phyloP scores from a whole-genome alignment of 2,888 invertebrate species.

The Xylophagus ater region DNA sequence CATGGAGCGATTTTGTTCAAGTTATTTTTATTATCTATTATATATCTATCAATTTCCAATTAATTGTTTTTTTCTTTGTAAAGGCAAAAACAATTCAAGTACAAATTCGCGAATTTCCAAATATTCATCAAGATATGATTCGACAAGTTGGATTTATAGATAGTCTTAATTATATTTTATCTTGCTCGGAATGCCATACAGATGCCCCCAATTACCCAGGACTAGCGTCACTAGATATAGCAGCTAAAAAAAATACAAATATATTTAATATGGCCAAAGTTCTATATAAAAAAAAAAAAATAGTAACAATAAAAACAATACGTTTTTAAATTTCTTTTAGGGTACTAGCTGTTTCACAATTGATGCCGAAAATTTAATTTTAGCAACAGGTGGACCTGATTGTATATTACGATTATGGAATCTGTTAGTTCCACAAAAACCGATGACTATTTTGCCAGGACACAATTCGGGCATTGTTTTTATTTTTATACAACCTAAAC shows the following conservation, averaged over 20 bases:
- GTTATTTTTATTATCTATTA: constrained; percentile 24
- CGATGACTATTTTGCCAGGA: constrained; percentile 51
- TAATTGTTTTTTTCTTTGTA: not conserved
- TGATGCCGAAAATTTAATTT: constrained; percentile 46
- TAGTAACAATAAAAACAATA: too few relatives aligned
- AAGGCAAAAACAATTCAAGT: constrained; percentile 43
- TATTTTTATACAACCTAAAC: constrained; percentile 54
- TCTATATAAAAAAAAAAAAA: not conserved
- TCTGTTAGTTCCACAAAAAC: constrained; percentile 58
- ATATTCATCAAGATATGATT: constrained; percentile 56
- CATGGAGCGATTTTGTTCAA: constrained; percentile 47
- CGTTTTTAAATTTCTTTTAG: constrained; percentile 32
- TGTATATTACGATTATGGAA: constrained; percentile 68
- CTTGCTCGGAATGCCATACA: constrained; percentile 49
- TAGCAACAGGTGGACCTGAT: constrained; percentile 67
- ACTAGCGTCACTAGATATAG: too few relatives aligned
- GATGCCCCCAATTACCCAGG: too few relatives aligned
- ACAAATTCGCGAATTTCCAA: constrained; percentile 43
- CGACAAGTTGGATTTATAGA: constrained; percentile 57
- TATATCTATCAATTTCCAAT: not conserved
- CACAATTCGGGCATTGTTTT: constrained; percentile 59
- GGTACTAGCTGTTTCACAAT: constrained; percentile 54
- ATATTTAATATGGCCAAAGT: too few relatives aligned
- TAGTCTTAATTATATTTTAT: constrained; percentile 54
- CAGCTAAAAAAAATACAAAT: too few relatives aligned